These are phyloP conservation scores for Motacilla alba DNA, from an alignment of 2,113 vertebrate genomes.

Conservation along the genomic window DNA sequence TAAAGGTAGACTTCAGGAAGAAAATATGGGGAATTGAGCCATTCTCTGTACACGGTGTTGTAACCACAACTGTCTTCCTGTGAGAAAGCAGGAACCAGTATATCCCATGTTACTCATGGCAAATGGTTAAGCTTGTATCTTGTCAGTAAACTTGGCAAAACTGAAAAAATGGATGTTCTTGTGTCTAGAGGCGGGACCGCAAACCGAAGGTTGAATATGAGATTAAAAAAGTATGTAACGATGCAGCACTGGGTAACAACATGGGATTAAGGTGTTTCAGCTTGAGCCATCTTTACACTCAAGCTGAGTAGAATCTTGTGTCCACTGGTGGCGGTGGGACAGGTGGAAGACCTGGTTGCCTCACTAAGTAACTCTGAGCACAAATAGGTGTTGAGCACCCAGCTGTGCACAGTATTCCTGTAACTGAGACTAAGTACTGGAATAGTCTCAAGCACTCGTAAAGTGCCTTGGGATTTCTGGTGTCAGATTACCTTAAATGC, in stretches of 20 bases:
- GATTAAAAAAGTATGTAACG: constrained; percentile 69
- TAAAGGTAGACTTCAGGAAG: background rate
- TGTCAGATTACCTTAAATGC: background rate
- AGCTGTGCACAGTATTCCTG: background rate
- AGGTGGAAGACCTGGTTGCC: background rate
- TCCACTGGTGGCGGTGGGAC: background rate
- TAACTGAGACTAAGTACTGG: background rate
- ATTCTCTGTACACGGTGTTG: background rate
- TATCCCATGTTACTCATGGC: background rate
- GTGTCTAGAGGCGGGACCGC: constrained; percentile 74
- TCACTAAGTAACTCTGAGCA: background rate
- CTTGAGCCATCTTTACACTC: background rate
- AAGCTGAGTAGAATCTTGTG: background rate
- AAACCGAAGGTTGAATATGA: constrained; percentile 66
- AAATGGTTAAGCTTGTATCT: background rate
- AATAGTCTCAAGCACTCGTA: background rate
- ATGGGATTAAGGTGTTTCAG: constrained; percentile 10
- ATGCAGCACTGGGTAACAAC: background rate
- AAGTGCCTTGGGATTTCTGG: background rate
- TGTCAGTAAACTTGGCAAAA: background rate
- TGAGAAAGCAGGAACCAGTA: background rate
- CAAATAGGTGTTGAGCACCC: background rate
- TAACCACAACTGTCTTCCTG: background rate
- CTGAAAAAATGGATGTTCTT: background rate
- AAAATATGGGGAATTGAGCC: background rate